Evolutionary conservation across 2,797 vertebrate species (phyloP).

Genomic region (Odontamblyopus lacepedii): DNA sequence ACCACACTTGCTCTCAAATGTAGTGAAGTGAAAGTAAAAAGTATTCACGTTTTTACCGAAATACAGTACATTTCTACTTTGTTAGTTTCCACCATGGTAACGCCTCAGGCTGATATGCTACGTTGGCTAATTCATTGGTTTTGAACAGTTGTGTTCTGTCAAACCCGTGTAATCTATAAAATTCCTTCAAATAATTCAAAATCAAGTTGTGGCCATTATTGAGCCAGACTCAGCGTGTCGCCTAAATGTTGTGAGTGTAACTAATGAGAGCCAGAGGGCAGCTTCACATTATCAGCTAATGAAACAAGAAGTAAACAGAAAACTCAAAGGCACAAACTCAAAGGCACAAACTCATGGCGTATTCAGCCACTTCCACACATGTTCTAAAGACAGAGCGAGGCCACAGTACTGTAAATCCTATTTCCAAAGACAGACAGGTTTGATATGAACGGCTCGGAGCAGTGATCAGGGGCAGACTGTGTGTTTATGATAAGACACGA

Average conservation of each 20-base stretch:
- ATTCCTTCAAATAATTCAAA: neutral
- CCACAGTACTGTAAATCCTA: slow-evolving; percentile 36
- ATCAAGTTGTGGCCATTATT: neutral
- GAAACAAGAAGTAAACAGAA: slow-evolving; percentile 40
- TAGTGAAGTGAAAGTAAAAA: no score
- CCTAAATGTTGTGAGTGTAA: slow-evolving; percentile 27
- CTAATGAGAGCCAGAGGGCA: slow-evolving; percentile 50
- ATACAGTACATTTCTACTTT: no score
- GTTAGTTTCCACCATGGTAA: no score
- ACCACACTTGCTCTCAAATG: no score
- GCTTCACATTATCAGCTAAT: slow-evolving; percentile 45
- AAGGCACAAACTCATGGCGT: slow-evolving; percentile 31
- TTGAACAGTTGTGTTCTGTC: no score
- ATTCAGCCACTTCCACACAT: slow-evolving; percentile 18
- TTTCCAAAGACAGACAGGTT: slow-evolving; percentile 37
- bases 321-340: slow-evolving; percentile 46
- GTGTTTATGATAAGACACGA: slow-evolving; percentile 64
- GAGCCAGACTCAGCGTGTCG: neutral
- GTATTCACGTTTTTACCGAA: no score
- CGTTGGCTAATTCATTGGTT: no score
- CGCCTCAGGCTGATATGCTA: no score
- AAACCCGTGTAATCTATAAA: no score
- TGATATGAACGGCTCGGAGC: slow-evolving; percentile 26
- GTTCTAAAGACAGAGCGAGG: slow-evolving; percentile 24
- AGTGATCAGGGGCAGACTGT: slow-evolving; percentile 56